Conservation (phyloP, 2,888 invertebrate genomes). For the Hirtodrosophila cameraria region DNA sequence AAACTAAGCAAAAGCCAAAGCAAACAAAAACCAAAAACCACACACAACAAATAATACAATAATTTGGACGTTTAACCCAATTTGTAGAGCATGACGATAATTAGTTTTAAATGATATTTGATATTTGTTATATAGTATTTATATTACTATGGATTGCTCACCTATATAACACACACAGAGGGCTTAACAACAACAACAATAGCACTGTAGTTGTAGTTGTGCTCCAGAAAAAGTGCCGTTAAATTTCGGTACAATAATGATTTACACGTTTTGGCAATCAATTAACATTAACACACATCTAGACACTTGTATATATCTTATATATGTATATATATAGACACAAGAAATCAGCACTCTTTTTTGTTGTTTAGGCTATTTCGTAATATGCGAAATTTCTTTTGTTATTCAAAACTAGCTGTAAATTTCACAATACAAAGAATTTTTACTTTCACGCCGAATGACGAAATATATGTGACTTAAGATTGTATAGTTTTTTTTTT, state of each 20-base stretch:
- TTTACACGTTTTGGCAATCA: constrained; percentile 63
- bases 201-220: constrained; percentile 33
- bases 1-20: too few relatives aligned
- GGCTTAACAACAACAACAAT: too few relatives aligned
- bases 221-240: constrained; percentile 68
- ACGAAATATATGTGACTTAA: constrained; percentile 57
- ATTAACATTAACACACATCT: constrained; percentile 65
- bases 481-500: constrained; percentile 19
- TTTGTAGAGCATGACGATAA: constrained; percentile 76
- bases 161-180: constrained; percentile 44
- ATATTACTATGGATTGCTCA: constrained; percentile 49
- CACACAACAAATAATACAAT: constrained; percentile 41
- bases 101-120: constrained; percentile 59
- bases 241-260: constrained; percentile 53
- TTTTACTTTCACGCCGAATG: constrained; percentile 71
- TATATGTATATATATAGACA: not conserved
- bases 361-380: constrained; percentile 57
- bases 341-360: constrained; percentile 46
- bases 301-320: too few relatives aligned
- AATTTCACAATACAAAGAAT: constrained; percentile 67
- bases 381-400: constrained; percentile 67
- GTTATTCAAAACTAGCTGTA: constrained; percentile 41
- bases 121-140: constrained; percentile 15
- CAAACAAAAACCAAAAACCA: too few relatives aligned
- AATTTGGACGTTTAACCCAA: constrained; percentile 68